These are phyloP conservation scores for Euzophera pinguis DNA, from an alignment of 2,888 invertebrate species.

Conservation along the genomic window DNA sequence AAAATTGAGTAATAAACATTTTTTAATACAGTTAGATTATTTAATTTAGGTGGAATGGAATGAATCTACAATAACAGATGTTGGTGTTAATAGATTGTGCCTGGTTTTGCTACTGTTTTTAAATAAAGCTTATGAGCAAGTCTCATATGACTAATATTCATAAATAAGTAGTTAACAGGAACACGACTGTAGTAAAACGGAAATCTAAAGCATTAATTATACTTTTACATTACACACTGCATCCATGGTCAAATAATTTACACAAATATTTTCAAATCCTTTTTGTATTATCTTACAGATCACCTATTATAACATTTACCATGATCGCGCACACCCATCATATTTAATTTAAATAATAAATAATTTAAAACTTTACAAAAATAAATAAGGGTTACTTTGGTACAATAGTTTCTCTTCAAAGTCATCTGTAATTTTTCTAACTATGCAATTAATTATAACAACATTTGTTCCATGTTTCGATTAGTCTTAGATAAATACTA, in stretches of 20 bases:
- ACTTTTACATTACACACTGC: background rate
- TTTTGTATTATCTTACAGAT: background rate
- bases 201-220: too few species aligned
- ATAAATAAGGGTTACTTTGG: slow-evolving; percentile 13
- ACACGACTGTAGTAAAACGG: too few species aligned
- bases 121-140: too few species aligned
- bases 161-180: too few species aligned
- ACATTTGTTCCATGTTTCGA: slow-evolving; percentile 22
- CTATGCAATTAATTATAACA: background rate
- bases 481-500: slow-evolving; percentile 47
- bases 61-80: too few species aligned
- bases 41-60: too few species aligned
- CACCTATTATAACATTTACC: background rate
- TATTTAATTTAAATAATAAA: background rate
- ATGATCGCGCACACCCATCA: background rate
- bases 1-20: too few species aligned
- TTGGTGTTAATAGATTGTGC: too few species aligned
- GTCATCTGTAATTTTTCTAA: background rate
- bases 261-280: background rate
- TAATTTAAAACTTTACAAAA: background rate
- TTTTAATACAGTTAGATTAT: too few species aligned
- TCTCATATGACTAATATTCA: too few species aligned
- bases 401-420: slow-evolving; percentile 9
- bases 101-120: too few species aligned
- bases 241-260: background rate